Evolutionary conservation across 2,888 invertebrate species (phyloP), one percentile per base, ranked within the genome.

Genomic region (Hedya salicella): DNA sequence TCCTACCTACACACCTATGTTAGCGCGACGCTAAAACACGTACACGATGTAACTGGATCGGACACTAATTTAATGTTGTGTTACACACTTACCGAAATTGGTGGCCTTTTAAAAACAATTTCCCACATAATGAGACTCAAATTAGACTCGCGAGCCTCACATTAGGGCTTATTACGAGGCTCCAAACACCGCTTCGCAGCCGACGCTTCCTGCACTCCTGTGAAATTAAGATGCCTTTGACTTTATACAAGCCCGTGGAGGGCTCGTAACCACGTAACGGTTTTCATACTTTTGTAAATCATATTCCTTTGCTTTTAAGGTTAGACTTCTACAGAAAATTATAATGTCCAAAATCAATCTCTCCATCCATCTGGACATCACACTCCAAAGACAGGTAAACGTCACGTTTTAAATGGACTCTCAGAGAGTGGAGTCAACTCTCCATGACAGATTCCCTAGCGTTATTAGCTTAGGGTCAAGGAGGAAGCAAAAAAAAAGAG

Each of bases 131-230:
- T 77, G 75, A 71, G 69, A 63, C 72, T 71, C 68, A 75, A 78
- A 81, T 79, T 71, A 72, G 70, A 70, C 73, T 72, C 56, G 62
- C 44, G 68, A 69, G 68, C 68, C 71, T 65, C 72, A 68, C 73
- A 79, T 80, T 78, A 79, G 69, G 61, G 65, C 73, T 79, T 72
- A 81, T 82, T 82, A 81, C 72, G 46, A 52, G 70, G 70, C 67
- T 72, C 74, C 72, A 75, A 78, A 75, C 74, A 75, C 72, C 65
- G 72, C 62, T 66, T 54, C 68, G 73, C 68, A 76, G 57, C 57
- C 42, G 46, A 49, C 60, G 73, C 77, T 81, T 81, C 79, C 79
- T 79, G 77, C 70, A 75, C 69, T 73, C 68, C 46, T 32, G 67
- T 46, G 40, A 49, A 66, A 63, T 61, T 66, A 66, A 66, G 40